Conservation (phyloP, 2,113 vertebrate genomes). For the Haliaeetus leucogaster region DNA sequence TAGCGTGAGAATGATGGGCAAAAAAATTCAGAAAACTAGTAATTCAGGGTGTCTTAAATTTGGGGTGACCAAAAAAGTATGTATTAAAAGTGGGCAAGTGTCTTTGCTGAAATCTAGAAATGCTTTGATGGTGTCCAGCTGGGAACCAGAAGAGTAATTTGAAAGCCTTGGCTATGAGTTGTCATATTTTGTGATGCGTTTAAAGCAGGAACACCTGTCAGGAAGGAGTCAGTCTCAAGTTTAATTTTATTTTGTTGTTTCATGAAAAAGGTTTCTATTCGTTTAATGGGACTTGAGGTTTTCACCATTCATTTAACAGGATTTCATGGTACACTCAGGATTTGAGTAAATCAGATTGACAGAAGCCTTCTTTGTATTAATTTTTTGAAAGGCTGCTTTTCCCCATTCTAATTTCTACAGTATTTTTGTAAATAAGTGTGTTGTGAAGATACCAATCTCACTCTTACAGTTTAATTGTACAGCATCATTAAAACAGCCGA, state of each 20-base stretch:
- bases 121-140: background rate
- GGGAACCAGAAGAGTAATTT: background rate
- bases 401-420: background rate
- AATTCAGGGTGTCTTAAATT: background rate
- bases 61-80: background rate
- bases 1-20: rapidly evolving
- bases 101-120: background rate
- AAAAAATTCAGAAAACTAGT: background rate
- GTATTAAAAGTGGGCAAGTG: background rate
- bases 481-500: background rate
- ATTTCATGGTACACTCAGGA: background rate
- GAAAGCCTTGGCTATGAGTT: background rate
- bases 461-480: background rate
- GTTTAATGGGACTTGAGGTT: background rate
- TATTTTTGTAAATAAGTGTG: background rate
- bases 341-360: constrained; percentile 13
- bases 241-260: background rate
- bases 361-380: background rate
- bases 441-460: background rate
- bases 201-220: background rate
- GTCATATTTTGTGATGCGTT: background rate
- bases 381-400: background rate
- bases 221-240: background rate
- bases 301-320: constrained; percentile 15
- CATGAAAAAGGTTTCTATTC: background rate